A percentile compares a stretch with the other conserved stretches of the same genome.
phyloP scores from a whole-genome alignment of 2,797 vertebrate genomes.

The Masticophis lateralis region DNA sequence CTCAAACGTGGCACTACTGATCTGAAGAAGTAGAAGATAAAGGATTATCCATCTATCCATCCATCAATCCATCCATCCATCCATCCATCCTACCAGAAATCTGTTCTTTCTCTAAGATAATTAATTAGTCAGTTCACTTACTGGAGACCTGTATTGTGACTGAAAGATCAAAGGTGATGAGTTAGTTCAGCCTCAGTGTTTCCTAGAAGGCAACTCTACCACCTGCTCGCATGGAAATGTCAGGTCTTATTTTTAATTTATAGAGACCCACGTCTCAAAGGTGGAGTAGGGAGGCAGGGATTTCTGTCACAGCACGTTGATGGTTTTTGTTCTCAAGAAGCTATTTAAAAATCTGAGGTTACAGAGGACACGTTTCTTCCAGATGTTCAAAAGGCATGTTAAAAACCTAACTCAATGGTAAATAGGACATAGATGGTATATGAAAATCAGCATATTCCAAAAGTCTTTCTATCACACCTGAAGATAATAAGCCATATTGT shows the following conservation, averaged over 20 bases:
- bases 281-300: not conserved
- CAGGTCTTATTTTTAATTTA: not conserved
- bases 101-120: not conserved
- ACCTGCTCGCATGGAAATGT: not conserved
- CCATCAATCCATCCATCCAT: no score
- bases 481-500: conserved; percentile 21
- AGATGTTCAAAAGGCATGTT: not conserved
- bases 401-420: not conserved
- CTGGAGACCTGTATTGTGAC: not conserved
- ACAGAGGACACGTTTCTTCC: not conserved
- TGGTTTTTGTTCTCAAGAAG: not conserved
- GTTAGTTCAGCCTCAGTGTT: not conserved
- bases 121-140: not conserved
- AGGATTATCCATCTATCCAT: not conserved
- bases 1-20: not conserved
- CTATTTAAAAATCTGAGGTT: not conserved
- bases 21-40: not conserved
- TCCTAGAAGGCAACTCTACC: not conserved
- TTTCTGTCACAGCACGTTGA: not conserved
- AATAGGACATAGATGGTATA: not conserved
- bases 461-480: conserved; percentile 11
- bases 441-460: conserved; percentile 17
- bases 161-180: not conserved
- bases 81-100: not conserved
- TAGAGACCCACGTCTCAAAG: not conserved